Base-by-base conservation (phyloP, 1,140 invertebrate species). In the Drosophila pandora region DNA sequence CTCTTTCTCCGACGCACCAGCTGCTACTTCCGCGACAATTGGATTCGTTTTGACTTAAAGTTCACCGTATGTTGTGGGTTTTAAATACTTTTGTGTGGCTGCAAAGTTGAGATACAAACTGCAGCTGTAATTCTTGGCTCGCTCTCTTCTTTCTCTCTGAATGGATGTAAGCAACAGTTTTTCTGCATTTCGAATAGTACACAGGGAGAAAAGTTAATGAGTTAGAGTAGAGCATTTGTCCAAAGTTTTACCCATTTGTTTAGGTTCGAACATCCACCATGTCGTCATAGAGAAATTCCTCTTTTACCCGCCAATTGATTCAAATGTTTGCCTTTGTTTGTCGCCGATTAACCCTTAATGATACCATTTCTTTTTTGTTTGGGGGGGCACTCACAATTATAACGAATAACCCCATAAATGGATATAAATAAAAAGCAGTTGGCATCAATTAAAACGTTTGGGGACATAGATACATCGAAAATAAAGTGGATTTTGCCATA, bases 41-140 rank as follows among this genome's bases (percentile, higher is more conserved):
- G 68, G 59, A 70, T 71, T 61, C 76, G 83, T 25, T 88, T 79
- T 88, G 76, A 79, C 83, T 74, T 83, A 72, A 88, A 88, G 83
- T 88, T 88, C 76, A 88, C 49, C 67, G 61, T 67, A 67, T 79
- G 61, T 60, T 63, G 78, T 73, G 56, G 68, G 60, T 63, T 79
- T 70, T 88, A 88, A 88, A 74, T 79, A 72, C 49, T 79, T 69
- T 69, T 32, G 75, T 67, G 63, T 88, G 70, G 58, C 71, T 63
- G 61, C 45, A 30, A 43, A 60, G 43, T 48, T 28, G 32, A 53
- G 43, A 52, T 45, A 50, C 39, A 49, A 54, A 28, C 34, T 45
- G 54, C 48, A 69, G 68, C 6, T 37, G 58, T 41, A 53, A 30
- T 68, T 49, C 63, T 68, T 39, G 17, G 13, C 39, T 52, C 37